phyloP scores from a whole-genome alignment of 2,797 vertebrate species.

The Adelosebastes latens region DNA sequence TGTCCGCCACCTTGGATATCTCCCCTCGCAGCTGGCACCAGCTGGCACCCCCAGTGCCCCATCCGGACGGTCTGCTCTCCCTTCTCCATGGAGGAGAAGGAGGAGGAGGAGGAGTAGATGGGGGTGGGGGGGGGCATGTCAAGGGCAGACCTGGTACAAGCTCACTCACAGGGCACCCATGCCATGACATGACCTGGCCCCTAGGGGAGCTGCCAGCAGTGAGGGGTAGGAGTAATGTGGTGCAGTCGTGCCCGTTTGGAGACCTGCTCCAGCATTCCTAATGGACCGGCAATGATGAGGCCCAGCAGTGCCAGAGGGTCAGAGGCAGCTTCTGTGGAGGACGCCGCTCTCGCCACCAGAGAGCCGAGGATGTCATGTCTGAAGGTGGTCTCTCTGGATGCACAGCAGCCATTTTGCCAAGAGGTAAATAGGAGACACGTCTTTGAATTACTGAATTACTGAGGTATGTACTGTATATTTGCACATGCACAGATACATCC shows the following conservation, averaged over 20 bases:
- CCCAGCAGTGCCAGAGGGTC: constrained; percentile 83
- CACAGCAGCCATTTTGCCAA: constrained; percentile 66
- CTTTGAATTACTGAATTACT: constrained; percentile 55
- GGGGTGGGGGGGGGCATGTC: constrained; percentile 72
- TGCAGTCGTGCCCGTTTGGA: constrained; percentile 77
- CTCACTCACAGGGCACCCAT: constrained; percentile 86
- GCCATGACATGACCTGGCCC: constrained; percentile 85
- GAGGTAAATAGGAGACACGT: constrained; percentile 66
- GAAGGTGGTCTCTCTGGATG: constrained; percentile 79
- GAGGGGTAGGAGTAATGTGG: constrained; percentile 81
- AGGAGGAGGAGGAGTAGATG: constrained; percentile 63
- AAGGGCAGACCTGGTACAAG: constrained; percentile 86
- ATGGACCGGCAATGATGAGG: constrained; percentile 85
- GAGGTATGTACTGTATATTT: constrained; percentile 37
- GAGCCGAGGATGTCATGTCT: constrained; percentile 80
- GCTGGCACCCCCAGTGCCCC: constrained; percentile 85
- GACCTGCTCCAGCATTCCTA: constrained; percentile 82
- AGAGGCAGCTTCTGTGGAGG: constrained; percentile 83
- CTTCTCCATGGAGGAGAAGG: constrained; percentile 70
- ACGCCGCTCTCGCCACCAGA: constrained; percentile 73
- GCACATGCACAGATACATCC: not conserved
- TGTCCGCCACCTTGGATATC: constrained; percentile 86
- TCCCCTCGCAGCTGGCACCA: constrained; percentile 85
- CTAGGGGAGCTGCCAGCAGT: constrained; percentile 82
- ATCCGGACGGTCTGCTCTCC: constrained; percentile 81